Conservation (phyloP, 2,888 invertebrate species). For the Drosophila eohydei region DNA sequence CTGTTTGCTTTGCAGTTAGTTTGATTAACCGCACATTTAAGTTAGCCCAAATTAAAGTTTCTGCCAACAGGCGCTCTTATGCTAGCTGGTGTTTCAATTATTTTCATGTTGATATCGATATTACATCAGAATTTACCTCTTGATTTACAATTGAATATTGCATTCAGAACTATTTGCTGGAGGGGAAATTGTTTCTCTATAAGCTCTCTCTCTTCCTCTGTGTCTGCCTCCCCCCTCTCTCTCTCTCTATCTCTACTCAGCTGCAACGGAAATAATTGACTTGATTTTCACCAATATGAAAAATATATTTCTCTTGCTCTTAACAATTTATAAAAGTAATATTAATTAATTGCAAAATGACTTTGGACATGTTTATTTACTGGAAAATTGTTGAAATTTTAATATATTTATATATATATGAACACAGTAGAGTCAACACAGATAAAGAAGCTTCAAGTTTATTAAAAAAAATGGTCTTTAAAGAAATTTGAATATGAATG, state of each 20-base stretch:
- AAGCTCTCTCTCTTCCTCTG: too few species aligned
- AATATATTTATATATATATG: too few species aligned
- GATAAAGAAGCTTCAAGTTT: neutral
- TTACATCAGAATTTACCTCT: neutral
- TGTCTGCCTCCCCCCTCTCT: too few species aligned
- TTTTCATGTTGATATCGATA: neutral
- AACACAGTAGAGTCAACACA: neutral
- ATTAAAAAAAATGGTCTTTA: neutral
- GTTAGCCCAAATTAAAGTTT: constrained; percentile 41
- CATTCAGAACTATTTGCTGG: neutral
- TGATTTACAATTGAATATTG: neutral
- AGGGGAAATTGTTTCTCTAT: too few species aligned
- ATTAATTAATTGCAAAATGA: neutral
- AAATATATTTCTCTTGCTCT: neutral
- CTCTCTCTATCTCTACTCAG: too few species aligned
- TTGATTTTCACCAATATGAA: neutral
- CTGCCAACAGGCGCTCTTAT: neutral
- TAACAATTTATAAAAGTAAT: neutral
- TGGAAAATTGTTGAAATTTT: neutral
- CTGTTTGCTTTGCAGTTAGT: constrained; percentile 63
- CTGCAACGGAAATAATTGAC: too few species aligned
- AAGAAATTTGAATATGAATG: constrained; percentile 9
- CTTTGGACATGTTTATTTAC: neutral
- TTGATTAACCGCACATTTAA: constrained; percentile 69
- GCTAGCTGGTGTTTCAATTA: too few species aligned